A percentile compares a stretch with the other conserved stretches of the same genome.
These are phyloP conservation scores for Propithecus coquereli DNA, from an alignment of 2,113 vertebrate genomes.

Conservation along the genomic window DNA sequence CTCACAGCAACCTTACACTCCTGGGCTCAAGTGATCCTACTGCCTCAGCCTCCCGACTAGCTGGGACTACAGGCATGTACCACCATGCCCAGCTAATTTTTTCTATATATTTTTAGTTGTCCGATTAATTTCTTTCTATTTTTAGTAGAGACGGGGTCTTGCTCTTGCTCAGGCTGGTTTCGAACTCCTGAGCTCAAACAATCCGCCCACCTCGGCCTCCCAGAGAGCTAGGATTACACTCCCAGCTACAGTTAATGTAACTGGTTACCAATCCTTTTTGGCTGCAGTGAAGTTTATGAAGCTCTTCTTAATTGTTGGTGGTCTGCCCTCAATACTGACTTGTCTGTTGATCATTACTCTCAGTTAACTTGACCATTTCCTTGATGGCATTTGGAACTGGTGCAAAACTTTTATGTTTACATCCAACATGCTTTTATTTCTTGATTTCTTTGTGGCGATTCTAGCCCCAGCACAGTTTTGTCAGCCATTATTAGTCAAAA, in stretches of 20 bases:
- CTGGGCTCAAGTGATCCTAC: too few relatives aligned
- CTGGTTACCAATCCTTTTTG: neutral
- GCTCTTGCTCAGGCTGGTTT: too few relatives aligned
- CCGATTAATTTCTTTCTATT: too few relatives aligned
- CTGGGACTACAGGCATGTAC: too few relatives aligned
- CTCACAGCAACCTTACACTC: too few relatives aligned
- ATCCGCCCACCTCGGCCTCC: too few relatives aligned
- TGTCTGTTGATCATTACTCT: neutral
- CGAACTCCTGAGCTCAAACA: too few relatives aligned
- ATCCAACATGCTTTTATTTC: neutral
- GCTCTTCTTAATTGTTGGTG: neutral
- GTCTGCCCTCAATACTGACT: neutral
- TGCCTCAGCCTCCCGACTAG: too few relatives aligned
- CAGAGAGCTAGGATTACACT: too few relatives aligned
- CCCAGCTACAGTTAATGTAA: neutral
- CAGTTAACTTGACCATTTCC: neutral
- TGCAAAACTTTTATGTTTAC: neutral
- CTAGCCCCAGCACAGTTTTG: neutral
- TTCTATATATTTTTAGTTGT: too few relatives aligned
- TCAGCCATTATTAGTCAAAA: neutral
- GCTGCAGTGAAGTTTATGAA: neutral
- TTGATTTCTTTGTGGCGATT: neutral
- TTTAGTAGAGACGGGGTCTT: too few relatives aligned
- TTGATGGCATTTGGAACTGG: neutral
- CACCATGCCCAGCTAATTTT: too few relatives aligned